A percentile compares a stretch with the other conserved stretches of the same genome.
These are phyloP conservation scores for Tonatia bakeri DNA, from an alignment of 2,113 vertebrate genomes.

Conservation along the genomic window DNA sequence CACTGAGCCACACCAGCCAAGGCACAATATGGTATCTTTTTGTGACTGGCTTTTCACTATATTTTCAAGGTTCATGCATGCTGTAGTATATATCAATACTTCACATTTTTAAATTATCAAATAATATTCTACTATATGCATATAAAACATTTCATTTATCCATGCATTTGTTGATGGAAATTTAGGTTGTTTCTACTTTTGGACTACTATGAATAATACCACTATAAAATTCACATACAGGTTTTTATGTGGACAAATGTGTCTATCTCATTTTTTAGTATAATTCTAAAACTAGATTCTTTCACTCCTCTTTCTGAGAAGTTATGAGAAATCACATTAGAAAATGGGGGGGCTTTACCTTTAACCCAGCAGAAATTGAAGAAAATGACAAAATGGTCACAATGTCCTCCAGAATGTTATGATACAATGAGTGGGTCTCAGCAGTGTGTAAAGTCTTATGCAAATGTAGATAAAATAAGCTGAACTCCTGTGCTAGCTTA, in stretches of 20 bases:
- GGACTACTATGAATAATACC: neutral
- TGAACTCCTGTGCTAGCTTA: neutral
- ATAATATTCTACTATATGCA: neutral
- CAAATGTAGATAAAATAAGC: neutral
- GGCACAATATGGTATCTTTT: neutral
- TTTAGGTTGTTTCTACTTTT: neutral
- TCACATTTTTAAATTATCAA: neutral
- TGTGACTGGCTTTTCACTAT: neutral
- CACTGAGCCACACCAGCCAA: too few relatives aligned
- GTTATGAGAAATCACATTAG: neutral
- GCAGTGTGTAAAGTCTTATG: neutral
- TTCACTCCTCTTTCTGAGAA: neutral
- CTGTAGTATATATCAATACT: neutral
- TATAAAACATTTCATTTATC: neutral
- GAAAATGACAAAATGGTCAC: neutral
- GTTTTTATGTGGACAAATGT: neutral
- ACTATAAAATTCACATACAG: neutral
- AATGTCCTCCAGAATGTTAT: neutral
- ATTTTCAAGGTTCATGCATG: neutral
- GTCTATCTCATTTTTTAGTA: conserved; percentile 2
- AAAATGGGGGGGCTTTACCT: neutral
- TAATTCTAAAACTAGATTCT: neutral
- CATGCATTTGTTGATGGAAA: neutral
- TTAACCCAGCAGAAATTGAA: neutral
- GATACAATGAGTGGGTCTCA: neutral